Evolutionary conservation across 2,797 vertebrate species (phyloP).

Genomic region (Hoplostethus mediterraneus): DNA sequence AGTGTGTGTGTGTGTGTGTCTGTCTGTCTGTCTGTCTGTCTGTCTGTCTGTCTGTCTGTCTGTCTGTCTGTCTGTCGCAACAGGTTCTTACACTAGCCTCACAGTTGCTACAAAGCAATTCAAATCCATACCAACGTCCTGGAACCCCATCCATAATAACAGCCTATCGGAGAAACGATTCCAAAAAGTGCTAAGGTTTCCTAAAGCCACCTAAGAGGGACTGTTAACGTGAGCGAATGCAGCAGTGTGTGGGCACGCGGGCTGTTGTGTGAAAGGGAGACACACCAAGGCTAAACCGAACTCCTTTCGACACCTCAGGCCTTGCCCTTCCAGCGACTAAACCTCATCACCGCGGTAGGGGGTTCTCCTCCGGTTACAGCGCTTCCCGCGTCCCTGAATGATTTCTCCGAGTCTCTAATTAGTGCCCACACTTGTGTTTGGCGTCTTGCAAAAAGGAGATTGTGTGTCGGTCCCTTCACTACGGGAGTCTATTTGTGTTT

Average conservation of each 20-base stretch:
- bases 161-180: constrained; percentile 55
- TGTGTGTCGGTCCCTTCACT: constrained; percentile 71
- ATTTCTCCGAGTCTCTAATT: constrained; percentile 76
- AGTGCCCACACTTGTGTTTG: constrained; percentile 75
- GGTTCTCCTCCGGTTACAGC: constrained; percentile 70
- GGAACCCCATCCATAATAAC: constrained; percentile 28
- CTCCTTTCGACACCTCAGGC: constrained; percentile 60
- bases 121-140: constrained; percentile 18
- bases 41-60: too few species aligned
- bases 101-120: not conserved
- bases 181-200: constrained; percentile 64
- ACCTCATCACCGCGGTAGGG: constrained; percentile 51
- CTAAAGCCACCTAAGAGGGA: constrained; percentile 61
- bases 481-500: constrained; percentile 49
- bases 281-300: constrained; percentile 49
- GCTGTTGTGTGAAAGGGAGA: constrained; percentile 42
- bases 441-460: constrained; percentile 63
- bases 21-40: too few species aligned
- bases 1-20: too few species aligned
- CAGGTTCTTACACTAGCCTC: not conserved
- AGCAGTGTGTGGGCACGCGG: constrained; percentile 29
- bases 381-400: constrained; percentile 51
- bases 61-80: too few species aligned
- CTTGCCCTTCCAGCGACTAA: constrained; percentile 39
- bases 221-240: constrained; percentile 48